These are phyloP conservation scores for Nemoura dubitans DNA, from an alignment of 2,888 invertebrate genomes.

Conservation along the genomic window DNA sequence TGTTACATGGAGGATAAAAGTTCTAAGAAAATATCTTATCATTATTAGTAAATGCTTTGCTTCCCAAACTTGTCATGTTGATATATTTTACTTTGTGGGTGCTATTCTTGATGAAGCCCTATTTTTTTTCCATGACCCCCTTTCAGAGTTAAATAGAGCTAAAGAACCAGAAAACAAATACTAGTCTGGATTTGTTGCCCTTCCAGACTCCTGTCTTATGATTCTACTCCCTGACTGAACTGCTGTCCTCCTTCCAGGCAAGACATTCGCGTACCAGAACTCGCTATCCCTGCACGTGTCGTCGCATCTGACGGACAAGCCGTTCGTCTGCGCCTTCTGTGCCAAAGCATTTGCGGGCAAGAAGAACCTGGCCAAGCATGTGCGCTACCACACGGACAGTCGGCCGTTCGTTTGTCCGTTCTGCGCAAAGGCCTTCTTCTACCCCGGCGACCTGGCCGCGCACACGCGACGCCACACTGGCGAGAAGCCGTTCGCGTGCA, in stretches of 20 bases:
- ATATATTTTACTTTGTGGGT: too few relatives aligned
- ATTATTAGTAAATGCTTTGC: too few relatives aligned
- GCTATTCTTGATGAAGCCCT: too few relatives aligned
- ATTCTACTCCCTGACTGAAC: neutral
- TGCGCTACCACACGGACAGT: conserved; percentile 24
- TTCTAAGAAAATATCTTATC: too few relatives aligned
- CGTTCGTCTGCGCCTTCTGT: conserved; percentile 20
- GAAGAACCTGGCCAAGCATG: conserved; percentile 32
- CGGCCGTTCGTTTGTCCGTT: conserved; percentile 25
- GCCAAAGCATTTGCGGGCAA: conserved; percentile 20
- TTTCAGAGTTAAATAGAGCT: too few relatives aligned
- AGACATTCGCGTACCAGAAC: conserved; percentile 36
- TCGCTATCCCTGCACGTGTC: conserved; percentile 26
- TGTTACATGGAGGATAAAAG: too few relatives aligned
- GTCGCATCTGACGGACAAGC: neutral
- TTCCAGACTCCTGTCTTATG: too few relatives aligned
- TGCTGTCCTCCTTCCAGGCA: neutral
- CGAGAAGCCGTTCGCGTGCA: conserved; percentile 10
- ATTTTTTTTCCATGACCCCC: too few relatives aligned
- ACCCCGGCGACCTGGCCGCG: conserved; percentile 27
- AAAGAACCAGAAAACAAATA: too few relatives aligned
- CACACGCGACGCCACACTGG: conserved; percentile 13
- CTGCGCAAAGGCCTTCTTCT: conserved; percentile 34
- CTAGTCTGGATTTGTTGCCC: too few relatives aligned
- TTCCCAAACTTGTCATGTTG: too few relatives aligned